phyloP scores from a whole-genome alignment of 2,888 invertebrate genomes.

The Esperia sulphurella region DNA sequence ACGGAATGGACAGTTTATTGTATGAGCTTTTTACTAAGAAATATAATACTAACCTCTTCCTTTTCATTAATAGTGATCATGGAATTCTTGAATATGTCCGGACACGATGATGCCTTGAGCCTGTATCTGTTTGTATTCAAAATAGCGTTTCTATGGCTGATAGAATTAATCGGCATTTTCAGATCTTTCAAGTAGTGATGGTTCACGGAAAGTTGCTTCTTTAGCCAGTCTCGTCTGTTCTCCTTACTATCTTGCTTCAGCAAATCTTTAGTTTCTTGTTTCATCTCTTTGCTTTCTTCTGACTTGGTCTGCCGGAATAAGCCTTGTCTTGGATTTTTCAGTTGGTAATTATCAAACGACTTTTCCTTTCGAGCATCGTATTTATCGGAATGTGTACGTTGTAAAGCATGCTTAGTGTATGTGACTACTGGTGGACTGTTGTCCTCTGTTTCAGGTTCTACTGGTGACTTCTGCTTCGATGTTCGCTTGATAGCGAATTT shows the following conservation, averaged over 20 bases:
- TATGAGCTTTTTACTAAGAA: too few species aligned
- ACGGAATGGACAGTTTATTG: too few species aligned
- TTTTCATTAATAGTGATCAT: slow-evolving; percentile 90
- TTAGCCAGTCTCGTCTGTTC: slow-evolving; percentile 67
- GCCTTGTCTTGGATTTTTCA: slow-evolving; percentile 42
- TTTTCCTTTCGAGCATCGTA: slow-evolving; percentile 35
- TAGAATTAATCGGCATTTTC: slow-evolving; percentile 87
- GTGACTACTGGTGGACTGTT: slow-evolving; percentile 47
- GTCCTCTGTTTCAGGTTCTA: slow-evolving; percentile 24
- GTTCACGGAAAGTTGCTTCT: slow-evolving; percentile 73
- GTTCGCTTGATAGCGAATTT: slow-evolving; percentile 31
- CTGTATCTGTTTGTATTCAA: slow-evolving; percentile 90
- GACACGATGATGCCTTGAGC: slow-evolving; percentile 92
- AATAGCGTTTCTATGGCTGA: slow-evolving; percentile 92
- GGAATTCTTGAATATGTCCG: slow-evolving; percentile 93
- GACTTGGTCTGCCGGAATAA: slow-evolving; percentile 43
- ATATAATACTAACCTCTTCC: slow-evolving; percentile 80
- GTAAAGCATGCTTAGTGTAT: slow-evolving; percentile 37
- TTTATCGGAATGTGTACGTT: slow-evolving; percentile 56
- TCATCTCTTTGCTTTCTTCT: slow-evolving; percentile 54
- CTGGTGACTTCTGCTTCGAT: slow-evolving; percentile 9
- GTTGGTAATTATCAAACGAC: slow-evolving; percentile 38
- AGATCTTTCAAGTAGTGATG: slow-evolving; percentile 86
- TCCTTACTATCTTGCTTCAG: slow-evolving; percentile 62
- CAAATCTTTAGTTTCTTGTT: slow-evolving; percentile 55